These are phyloP conservation scores for Propsilocerus akamusi DNA, from an alignment of 1,140 invertebrate genomes.

Conservation along the genomic window DNA sequence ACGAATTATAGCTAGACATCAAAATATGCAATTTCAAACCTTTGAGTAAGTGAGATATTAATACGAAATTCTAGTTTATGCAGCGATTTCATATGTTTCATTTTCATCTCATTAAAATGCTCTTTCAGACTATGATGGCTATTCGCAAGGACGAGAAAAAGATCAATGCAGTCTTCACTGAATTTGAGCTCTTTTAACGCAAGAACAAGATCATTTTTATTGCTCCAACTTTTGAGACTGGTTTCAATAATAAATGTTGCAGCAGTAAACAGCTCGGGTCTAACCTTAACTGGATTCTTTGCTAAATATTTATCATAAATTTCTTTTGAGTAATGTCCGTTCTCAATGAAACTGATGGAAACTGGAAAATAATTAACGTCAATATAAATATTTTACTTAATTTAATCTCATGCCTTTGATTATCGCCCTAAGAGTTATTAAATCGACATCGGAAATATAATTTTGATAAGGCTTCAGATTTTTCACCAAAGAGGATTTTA, in stretches of 20 bases:
- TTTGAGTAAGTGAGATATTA: not conserved
- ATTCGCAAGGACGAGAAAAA: not conserved
- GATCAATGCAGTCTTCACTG: not conserved
- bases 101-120: not conserved
- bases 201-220: not conserved
- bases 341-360: not conserved
- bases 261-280: not conserved
- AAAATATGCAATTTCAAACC: not conserved
- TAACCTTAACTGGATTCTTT: not conserved
- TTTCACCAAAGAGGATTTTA: not conserved
- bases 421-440: not conserved
- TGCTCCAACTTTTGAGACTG: not conserved
- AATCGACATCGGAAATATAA: not conserved
- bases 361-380: not conserved
- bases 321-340: not conserved
- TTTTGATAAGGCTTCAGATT: not conserved
- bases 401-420: not conserved
- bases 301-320: not conserved
- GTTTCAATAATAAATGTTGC: not conserved
- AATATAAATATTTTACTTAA: not conserved
- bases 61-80: not conserved
- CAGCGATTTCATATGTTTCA: not conserved
- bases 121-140: not conserved
- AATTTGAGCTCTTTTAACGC: not conserved
- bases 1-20: no score